Base-by-base conservation (phyloP, 2,888 invertebrate genomes). In the Pheosia gnoma region DNA sequence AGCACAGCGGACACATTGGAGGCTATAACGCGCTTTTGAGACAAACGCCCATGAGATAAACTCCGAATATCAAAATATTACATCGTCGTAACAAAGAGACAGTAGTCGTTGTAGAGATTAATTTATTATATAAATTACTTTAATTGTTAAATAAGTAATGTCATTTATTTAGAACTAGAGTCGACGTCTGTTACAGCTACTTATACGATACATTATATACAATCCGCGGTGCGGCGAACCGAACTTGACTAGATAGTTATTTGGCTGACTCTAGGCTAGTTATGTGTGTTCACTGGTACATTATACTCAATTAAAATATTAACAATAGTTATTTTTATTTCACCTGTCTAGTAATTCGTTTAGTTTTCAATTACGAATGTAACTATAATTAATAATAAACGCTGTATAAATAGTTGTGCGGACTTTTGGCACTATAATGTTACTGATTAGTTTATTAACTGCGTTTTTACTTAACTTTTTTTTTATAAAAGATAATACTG, bases 301-400 rank as follows among this genome's bases (percentile, higher is more conserved):
- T 68, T 74, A 75, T 68, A 69, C 62, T 72, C 66, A 72, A 69
- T 75, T 75, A 75, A 74, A 70, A 73, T 71, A 72, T 71, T 77
- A 74, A 77, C 68, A 74, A 79, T 80, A 73, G 66, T 70, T 79
- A 79, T 78, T 67, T 41, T 78, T 80, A 75, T 74, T 83, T 83
- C 64, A 89, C 89, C 89, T 89, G 90, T 89, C 76, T 81, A 79
- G 79, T 89, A 90, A 90, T 90, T 90, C 90, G 90, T 90, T 89
- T 77, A 80, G 87, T 88, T 88, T 79, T 72, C 70, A 62, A 74
- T 69, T 58, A 67, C 66, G 60, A 62, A 67, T 58, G 62, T 72
- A 65, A 73, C 59, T 65, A 65, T 56, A 60, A 59, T 60, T 61
- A 63, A 57, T 66, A 62, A 58, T 58, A 53, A 67, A 61, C 59